Evolutionary conservation across 2,797 vertebrate genomes (phyloP), one percentile per base, ranked within the genome.

Genomic region (Aldrovandia affinis): DNA sequence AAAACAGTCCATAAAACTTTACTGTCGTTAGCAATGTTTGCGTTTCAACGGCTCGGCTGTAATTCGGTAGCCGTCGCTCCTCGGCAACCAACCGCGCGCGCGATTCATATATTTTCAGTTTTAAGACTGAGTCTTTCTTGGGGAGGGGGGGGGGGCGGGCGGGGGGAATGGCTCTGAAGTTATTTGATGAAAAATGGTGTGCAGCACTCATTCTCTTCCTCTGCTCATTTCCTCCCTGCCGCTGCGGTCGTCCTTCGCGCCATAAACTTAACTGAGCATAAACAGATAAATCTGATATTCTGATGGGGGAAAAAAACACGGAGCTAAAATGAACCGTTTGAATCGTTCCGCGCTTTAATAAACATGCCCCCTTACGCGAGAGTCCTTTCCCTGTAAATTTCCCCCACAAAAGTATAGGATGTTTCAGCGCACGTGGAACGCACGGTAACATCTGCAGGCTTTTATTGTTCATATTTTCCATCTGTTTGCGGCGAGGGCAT

Each of bases 121-220:
- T 59, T 78, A 42, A 18, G 10, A 81, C 79, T 81, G 2, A 50
- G 20, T 81, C 8, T 20, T 55, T 59, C 20, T 28, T 39, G 30
- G n/a, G n/a, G n/a, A n/a, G n/a, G n/a, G 39, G 80, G 59, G n/a
- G 54, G 55, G n/a, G n/a, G n/a, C n/a, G n/a, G n/a, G n/a, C n/a
- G 39, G 80, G 59, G n/a, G 54, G 55, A 39, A 75, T 57, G 36
- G 36, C 36, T 36, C 36, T 80, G 57, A 18, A 3, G 33, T 47
- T 20, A 7, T 42, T 82, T 33, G 30, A 65, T 77, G 65, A 77
- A 39, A 83, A 85, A 85, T 83, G 81, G 84, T 87, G 86, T 87
- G 55, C 78, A 87, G 73, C 81, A 68, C 80, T 75, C 85, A 86
- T 33, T 55, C 57, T 65, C 84, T 78, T 85, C 84, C 86, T 81